Evolutionary conservation across 2,113 vertebrate genomes (phyloP), one percentile per base, ranked within the genome.

Genomic region (Lutjanus erythropterus): DNA sequence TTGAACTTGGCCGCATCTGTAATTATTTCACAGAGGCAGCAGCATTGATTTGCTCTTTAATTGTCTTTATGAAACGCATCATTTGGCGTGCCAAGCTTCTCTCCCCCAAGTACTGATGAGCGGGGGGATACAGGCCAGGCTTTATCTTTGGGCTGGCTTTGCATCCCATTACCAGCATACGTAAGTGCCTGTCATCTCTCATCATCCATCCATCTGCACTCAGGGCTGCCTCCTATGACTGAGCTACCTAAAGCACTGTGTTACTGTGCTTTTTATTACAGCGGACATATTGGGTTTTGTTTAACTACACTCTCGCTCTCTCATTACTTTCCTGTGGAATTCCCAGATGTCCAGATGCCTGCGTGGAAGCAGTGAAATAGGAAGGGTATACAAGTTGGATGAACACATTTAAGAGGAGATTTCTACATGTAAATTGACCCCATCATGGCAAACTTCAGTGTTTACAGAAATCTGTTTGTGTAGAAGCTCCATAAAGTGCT

Each of bases 1-100:
- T 81, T 61, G 75, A 75, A 62, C 81, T 86, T 41, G 35, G 16
- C 70, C 12, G 29, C 73, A 41, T 81, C 76, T 80, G 74, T 80
- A 78, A 87, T 88, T 83, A 87, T 87, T 88, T 88, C 67, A 85
- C 35, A 1, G 39, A 85, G 41, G 86, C 86, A 71, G 75, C 74
- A 72, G 80, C 86, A 89, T 88, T 90, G 90, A 94, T 93, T 94
- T 86, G 81, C 89, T 90, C 75, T 92, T 91, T 93, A 94, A 93
- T 89, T 92, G 89, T 93, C 88, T 94, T 74, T 71, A 83, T 92
- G 84, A 93, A 91, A 91, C 56, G 80, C 88, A 90, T 80, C 77
- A 83, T 80, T 86, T 85, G 81, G 73, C 56, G 66, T 81, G 85
- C 85, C 80, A 81, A 86, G 85, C 84, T 56, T 46, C 60, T 47